Evolutionary conservation across 1,140 invertebrate genomes (phyloP).

Genomic region (Calephelis nemesis): DNA sequence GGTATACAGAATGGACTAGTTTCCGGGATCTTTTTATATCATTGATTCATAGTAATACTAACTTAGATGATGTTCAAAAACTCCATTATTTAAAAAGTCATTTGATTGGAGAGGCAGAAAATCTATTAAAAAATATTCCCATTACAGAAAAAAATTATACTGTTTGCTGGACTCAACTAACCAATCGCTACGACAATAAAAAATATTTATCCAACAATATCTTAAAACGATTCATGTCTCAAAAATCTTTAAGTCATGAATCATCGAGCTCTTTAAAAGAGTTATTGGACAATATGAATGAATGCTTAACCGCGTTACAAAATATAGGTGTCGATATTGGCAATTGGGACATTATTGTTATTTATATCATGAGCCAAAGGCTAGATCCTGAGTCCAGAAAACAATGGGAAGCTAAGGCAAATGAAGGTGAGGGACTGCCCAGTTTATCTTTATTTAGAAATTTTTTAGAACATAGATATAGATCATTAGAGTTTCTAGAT

Average conservation of each 20-base stretch:
- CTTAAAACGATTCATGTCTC: conserved; percentile 23
- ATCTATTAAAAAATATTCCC: conserved; percentile 24
- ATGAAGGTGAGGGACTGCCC: conserved; percentile 18
- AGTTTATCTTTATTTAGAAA: conserved; percentile 19
- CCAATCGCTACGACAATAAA: conserved; percentile 30
- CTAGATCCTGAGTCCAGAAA: conserved; percentile 26
- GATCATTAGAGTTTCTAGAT: conserved; percentile 26
- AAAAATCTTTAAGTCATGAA: conserved; percentile 20
- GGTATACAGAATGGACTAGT: conserved; percentile 22
- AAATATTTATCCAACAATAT: conserved; percentile 26
- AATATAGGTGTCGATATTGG: conserved; percentile 26
- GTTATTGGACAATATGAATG: conserved; percentile 16
- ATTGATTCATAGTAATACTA: conserved; percentile 21
- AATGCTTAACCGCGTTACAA: conserved; percentile 21
- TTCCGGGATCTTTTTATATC: conserved; percentile 27
- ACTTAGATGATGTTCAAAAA: conserved; percentile 29
- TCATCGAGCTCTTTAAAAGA: conserved; percentile 25
- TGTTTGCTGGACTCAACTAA: conserved; percentile 19
- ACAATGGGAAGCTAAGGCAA: conserved; percentile 24
- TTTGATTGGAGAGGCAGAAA: conserved; percentile 32
- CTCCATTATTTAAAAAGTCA: conserved; percentile 31
- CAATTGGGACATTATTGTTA: conserved; percentile 33
- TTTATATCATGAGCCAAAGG: conserved; percentile 27
- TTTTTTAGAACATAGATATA: conserved; percentile 24
- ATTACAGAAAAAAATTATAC: conserved; percentile 23